A percentile compares a stretch with the other conserved stretches of the same genome.
Conservation (phyloP, 2,113 vertebrate genomes). For the Rousettus leschenaultii region DNA sequence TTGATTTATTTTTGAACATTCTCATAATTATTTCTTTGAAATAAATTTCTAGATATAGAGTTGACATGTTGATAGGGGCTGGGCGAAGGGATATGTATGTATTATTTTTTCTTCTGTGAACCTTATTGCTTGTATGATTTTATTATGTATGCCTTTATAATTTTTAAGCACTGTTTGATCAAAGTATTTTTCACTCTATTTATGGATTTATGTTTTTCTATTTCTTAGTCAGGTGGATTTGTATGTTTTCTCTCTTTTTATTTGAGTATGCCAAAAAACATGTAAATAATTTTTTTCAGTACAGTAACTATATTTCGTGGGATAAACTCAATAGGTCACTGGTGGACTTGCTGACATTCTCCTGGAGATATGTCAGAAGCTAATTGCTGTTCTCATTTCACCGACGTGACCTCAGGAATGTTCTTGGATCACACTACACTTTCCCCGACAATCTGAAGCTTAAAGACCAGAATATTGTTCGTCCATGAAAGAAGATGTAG, state of each 20-base stretch:
- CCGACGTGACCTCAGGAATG: conserved; percentile 33
- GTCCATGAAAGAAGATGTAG: background rate
- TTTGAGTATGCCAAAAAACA: background rate
- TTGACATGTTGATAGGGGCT: background rate
- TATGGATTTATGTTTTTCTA: background rate
- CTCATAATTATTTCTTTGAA: background rate
- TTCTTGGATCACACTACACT: background rate
- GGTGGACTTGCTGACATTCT: background rate
- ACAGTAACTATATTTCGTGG: background rate
- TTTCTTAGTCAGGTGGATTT: background rate
- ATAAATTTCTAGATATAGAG: background rate
- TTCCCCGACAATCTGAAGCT: background rate
- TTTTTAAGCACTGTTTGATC: background rate
- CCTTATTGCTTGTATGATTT: background rate
- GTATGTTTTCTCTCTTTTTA: background rate
- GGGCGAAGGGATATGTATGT: fast-evolving
- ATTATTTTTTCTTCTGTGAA: background rate
- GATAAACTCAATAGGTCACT: background rate
- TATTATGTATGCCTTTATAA: background rate
- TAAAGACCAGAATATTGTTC: background rate
- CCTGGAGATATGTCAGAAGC: background rate
- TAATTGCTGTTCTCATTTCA: background rate
- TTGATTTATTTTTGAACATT: background rate
- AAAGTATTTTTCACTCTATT: background rate
- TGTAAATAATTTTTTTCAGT: background rate